Conservation (phyloP, 2,888 invertebrate species). For the Drosophila vallismaia region DNA sequence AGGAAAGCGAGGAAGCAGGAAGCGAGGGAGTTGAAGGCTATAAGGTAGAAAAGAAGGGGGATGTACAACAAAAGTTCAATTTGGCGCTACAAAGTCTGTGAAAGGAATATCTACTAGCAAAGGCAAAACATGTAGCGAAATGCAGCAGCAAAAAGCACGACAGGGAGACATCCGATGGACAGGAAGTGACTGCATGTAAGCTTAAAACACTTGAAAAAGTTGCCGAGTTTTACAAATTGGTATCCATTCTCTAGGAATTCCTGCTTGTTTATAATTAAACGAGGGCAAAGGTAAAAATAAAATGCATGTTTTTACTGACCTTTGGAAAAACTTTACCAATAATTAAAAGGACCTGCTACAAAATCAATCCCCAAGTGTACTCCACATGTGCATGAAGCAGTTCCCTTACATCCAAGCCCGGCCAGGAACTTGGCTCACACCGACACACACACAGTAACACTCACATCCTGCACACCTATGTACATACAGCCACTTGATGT, state of each 20-base stretch:
- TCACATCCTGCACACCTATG: conserved; percentile 6
- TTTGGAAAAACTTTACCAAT: neutral
- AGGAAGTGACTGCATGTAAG: conserved; percentile 64
- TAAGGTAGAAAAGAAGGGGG: neutral
- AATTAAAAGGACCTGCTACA: neutral
- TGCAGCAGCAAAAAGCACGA: conserved; percentile 34
- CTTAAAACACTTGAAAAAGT: conserved; percentile 22
- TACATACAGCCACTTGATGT: conserved; percentile 61
- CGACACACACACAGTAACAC: conserved; percentile 32
- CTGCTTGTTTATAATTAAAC: neutral
- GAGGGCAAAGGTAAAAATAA: too few relatives aligned
- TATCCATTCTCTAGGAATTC: neutral
- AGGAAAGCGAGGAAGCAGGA: neutral
- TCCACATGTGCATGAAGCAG: conserved; percentile 29
- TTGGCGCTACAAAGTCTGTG: conserved; percentile 76
- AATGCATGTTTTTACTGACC: neutral
- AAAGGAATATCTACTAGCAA: conserved; percentile 62
- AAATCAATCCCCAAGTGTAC: conserved; percentile 3
- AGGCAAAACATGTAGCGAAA: conserved; percentile 64
- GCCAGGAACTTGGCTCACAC: conserved; percentile 32
- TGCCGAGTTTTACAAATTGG: neutral
- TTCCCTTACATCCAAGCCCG: conserved; percentile 29
- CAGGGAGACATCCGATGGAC: conserved; percentile 54
- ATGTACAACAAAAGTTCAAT: conserved; percentile 72
- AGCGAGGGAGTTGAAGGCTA: conserved; percentile 11